Evolutionary conservation across 2,797 vertebrate genomes (phyloP).

Genomic region (Cryptoprocta ferox): DNA sequence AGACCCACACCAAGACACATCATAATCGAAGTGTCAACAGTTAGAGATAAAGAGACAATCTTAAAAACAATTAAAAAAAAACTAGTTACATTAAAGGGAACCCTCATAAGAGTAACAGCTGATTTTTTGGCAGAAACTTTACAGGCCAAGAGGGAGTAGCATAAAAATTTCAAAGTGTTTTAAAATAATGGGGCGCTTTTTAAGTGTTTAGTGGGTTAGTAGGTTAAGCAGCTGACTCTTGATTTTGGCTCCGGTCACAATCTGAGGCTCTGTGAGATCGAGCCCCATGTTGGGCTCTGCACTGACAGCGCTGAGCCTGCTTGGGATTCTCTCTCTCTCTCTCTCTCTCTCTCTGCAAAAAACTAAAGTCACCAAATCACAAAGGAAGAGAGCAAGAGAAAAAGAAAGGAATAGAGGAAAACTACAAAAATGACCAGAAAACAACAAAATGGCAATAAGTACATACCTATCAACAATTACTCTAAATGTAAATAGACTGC

Average conservation of each 20-base stretch:
- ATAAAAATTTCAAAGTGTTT: not conserved
- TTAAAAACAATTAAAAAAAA: not conserved
- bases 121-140: not conserved
- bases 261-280: no score
- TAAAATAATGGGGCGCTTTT: no score
- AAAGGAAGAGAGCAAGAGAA: not conserved
- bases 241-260: no score
- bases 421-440: not conserved
- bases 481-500: not conserved
- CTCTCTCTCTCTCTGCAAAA: not conserved
- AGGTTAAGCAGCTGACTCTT: no score
- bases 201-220: no score
- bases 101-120: not conserved
- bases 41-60: not conserved
- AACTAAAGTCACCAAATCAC: not conserved
- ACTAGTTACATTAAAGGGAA: not conserved
- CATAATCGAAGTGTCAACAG: not conserved
- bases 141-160: not conserved
- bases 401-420: not conserved
- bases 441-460: not conserved
- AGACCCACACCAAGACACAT: not conserved
- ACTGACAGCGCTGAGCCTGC: no score
- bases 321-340: no score
- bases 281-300: no score
- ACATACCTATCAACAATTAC: not conserved